These are phyloP conservation scores for Physella acuta DNA, from an alignment of 1,140 invertebrate species.

Conservation along the genomic window DNA sequence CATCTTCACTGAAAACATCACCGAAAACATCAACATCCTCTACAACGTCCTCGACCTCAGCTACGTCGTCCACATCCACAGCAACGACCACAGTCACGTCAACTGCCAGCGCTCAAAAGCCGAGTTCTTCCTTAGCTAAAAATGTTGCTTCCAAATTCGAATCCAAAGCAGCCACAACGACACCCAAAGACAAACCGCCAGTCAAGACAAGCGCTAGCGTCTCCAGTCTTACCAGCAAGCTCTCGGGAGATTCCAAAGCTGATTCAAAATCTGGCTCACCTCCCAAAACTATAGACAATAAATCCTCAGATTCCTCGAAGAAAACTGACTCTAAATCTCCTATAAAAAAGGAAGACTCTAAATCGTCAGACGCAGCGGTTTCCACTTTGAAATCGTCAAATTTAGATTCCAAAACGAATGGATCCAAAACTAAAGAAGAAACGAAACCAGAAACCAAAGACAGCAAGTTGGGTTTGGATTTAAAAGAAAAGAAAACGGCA, in stretches of 20 bases:
- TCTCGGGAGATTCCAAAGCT: neutral
- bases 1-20: slow-evolving; percentile 8
- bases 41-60: slow-evolving; percentile 1
- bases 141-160: slow-evolving; percentile 20
- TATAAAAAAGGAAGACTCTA: neutral
- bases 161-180: slow-evolving; percentile 8
- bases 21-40: slow-evolving; percentile 12
- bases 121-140: slow-evolving; percentile 14
- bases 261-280: neutral
- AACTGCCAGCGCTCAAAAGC: neutral
- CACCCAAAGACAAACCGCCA: neutral
- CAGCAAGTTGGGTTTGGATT: neutral
- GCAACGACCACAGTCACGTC: neutral
- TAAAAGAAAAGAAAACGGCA: neutral
- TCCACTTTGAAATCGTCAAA: neutral
- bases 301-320: neutral
- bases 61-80: slow-evolving; percentile 16
- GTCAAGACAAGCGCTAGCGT: slow-evolving; percentile 3
- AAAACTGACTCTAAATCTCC: neutral
- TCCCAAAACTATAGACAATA: neutral
- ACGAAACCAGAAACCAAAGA: neutral
- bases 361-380: neutral
- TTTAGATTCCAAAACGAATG: neutral
- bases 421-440: neutral
- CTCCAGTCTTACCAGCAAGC: neutral